Percentiles rank a stretch among this genome's conserved stretches.
phyloP scores from a whole-genome alignment of 2,797 vertebrate genomes.

The Thamnophis elegans region DNA sequence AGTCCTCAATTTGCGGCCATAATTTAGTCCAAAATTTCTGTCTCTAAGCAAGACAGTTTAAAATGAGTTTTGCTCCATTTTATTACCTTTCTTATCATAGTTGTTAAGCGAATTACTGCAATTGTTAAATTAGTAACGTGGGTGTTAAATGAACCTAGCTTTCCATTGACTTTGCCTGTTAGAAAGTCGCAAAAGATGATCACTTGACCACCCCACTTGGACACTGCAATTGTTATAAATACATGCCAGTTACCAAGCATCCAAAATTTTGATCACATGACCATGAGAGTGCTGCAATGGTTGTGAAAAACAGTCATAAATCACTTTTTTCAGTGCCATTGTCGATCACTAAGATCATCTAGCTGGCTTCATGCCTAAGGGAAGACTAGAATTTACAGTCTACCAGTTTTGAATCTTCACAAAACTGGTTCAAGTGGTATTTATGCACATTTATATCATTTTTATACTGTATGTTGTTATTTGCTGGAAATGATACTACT shows the following conservation, averaged over 20 bases:
- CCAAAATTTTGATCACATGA: not conserved
- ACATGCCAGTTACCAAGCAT: not conserved
- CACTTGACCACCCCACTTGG: not conserved
- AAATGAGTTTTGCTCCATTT: not conserved
- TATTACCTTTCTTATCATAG: not conserved
- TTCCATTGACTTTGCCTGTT: not conserved
- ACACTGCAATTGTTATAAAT: not conserved
- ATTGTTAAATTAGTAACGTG: not conserved
- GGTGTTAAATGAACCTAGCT: not conserved
- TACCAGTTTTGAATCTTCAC: not conserved
- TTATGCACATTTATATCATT: not conserved
- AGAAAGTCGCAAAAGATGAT: not conserved
- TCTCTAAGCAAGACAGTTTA: not conserved
- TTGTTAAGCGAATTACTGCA: not conserved
- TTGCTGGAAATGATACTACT: not conserved
- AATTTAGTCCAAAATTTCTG: not conserved
- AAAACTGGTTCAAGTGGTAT: not conserved
- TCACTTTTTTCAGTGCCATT: not conserved
- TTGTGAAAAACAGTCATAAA: not conserved
- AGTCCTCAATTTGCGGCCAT: not conserved
- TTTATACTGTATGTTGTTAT: not conserved
- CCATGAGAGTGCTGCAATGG: too few species aligned
- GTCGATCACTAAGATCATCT: not conserved
- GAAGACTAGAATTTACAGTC: not conserved
- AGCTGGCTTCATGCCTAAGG: not conserved